Evolutionary conservation across 1,140 invertebrate species (phyloP).

Genomic region (Euschistus heros): DNA sequence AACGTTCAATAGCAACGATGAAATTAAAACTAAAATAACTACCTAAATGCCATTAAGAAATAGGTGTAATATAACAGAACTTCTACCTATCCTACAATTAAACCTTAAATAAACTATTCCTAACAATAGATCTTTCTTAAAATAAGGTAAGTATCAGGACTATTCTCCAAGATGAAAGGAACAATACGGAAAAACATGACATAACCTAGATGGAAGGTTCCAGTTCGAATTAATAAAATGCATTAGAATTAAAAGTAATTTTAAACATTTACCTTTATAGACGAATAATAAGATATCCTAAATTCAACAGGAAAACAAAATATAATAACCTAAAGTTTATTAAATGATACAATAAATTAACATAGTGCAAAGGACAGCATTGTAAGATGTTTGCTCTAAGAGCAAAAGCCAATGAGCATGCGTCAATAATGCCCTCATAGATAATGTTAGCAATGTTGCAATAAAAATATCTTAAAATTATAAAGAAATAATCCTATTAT

Average conservation of each 20-base stretch:
- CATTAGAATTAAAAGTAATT: background rate
- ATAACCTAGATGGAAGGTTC: slow-evolving; percentile 15
- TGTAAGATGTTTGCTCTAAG: slow-evolving; percentile 13
- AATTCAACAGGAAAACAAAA: background rate
- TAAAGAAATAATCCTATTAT: no score
- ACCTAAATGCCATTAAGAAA: no score
- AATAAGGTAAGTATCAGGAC: no score
- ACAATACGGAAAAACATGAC: slow-evolving; percentile 16
- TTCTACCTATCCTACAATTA: no score
- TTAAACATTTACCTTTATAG: slow-evolving; percentile 4
- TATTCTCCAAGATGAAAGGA: background rate
- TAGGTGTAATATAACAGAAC: no score
- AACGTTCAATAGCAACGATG: no score
- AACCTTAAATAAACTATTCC: no score
- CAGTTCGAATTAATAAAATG: background rate
- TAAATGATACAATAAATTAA: slow-evolving; percentile 6
- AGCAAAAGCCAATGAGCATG: slow-evolving; percentile 13
- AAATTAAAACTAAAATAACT: no score
- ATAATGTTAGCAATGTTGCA: background rate
- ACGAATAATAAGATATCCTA: background rate
- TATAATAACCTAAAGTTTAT: background rate
- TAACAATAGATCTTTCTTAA: no score
- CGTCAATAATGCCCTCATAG: background rate
- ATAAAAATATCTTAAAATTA: no score
- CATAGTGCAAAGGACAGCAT: slow-evolving; percentile 5